Conservation (phyloP, 2,888 invertebrate species). For the Ochropacha duplaris region DNA sequence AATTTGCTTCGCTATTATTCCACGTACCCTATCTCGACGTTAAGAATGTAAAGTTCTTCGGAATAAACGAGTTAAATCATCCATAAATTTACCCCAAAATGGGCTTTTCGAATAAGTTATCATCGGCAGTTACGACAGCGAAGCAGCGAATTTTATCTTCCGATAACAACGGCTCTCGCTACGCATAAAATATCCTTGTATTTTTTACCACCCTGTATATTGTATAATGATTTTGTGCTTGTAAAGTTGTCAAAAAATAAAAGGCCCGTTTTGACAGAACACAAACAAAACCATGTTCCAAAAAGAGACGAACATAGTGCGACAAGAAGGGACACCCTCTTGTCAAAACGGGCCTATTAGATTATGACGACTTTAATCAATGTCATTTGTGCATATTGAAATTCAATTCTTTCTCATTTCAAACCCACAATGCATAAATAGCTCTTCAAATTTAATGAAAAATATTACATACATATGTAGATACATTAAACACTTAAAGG, state of each 20-base stretch:
- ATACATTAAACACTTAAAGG: no score
- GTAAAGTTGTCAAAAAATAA: no score
- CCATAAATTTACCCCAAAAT: conserved; percentile 69
- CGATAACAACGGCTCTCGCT: conserved; percentile 49
- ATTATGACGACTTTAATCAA: no score
- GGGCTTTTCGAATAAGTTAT: conserved; percentile 72
- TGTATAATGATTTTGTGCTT: not conserved
- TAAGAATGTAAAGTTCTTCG: conserved; percentile 54
- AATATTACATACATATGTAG: no score
- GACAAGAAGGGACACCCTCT: no score
- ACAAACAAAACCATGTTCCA: no score
- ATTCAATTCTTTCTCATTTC: no score
- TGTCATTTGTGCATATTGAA: not conserved
- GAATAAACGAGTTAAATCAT: conserved; percentile 72
- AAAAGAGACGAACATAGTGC: no score
- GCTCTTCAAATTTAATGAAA: no score
- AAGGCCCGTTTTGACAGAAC: no score
- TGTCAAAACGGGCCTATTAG: no score
- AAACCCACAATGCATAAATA: no score
- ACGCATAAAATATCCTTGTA: conserved; percentile 36
- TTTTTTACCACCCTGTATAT: conserved; percentile 18
- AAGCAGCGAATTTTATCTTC: conserved; percentile 62
- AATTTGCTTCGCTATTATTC: not conserved
- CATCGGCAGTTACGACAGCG: conserved; percentile 66
- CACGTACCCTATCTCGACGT: conserved; percentile 38